Conservation (phyloP, 2,888 invertebrate genomes). For the Pristionchus exspectatus region DNA sequence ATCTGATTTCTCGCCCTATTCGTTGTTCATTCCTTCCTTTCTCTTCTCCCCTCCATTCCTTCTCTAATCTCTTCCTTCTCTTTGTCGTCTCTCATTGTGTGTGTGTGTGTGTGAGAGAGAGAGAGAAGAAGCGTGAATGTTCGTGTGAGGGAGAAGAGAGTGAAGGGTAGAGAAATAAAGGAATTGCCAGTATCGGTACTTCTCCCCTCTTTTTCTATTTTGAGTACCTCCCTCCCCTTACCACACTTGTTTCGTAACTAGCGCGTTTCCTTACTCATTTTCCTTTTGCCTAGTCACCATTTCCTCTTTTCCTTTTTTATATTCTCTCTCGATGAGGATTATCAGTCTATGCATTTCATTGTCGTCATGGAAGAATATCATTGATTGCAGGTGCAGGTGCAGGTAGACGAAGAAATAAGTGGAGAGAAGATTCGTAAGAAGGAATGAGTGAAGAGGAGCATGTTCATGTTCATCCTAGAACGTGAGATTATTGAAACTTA, state of each 20-base stretch:
- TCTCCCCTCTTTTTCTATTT: background rate
- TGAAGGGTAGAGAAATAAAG: background rate
- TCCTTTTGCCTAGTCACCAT: background rate
- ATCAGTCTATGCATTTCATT: background rate
- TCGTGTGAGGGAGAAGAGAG: background rate
- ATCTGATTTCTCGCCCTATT: slow-evolving; percentile 14
- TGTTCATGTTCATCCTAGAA: slow-evolving; percentile 37
- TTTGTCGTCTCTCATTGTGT: background rate
- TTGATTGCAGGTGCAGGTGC: background rate
- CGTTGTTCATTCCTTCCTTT: background rate
- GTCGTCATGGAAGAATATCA: background rate
- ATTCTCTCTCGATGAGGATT: background rate
- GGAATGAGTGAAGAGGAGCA: slow-evolving; percentile 26
- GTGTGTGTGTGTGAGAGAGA: too few relatives aligned
- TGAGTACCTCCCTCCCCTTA: background rate
- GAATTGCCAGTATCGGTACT: background rate
- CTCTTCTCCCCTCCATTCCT: background rate
- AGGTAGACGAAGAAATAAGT: slow-evolving; percentile 14
- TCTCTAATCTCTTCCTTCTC: slow-evolving; percentile 5
- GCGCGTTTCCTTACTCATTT: slow-evolving; percentile 1
- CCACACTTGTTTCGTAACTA: background rate
- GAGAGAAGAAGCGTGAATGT: slow-evolving; percentile 30
- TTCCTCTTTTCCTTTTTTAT: background rate
- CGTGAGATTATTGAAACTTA: background rate
- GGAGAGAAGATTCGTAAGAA: background rate